Base-by-base conservation (phyloP, 2,113 vertebrate species). In the Burhinus oedicnemus region DNA sequence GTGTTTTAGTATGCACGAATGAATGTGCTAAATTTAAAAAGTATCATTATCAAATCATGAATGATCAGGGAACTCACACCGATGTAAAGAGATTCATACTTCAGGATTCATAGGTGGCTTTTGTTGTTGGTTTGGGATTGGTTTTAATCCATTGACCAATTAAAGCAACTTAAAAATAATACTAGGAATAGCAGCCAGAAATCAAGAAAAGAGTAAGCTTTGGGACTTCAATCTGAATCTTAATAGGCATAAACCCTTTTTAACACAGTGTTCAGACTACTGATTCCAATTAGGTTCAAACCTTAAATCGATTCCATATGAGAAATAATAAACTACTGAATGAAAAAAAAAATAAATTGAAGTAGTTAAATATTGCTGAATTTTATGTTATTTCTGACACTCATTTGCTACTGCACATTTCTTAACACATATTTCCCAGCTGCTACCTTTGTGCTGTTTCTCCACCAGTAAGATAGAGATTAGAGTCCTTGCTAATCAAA, bases 91-190 rank as follows among this genome's bases (percentile, higher is more conserved):
- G 19, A 58, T 64, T 47, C 0, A 15, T 83, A 72, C 47, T 88
- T 86, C 62, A 88, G n/a, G 29, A 60, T 76, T 93, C 26, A 45
- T 26, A 70, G 13, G 12, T 69, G 5, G 0, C 54, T 83, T 83
- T 45, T 44, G 4, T 36, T 52, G 40, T 9, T 64, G 9, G 4
- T 40, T 42, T 65, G 3, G 8, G 1, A 1, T 8, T 4, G 29
- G 44, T 85, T 86, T 57, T 13, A 49, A 75, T 74, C 25, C 6
- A n/a, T 7, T 65, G 29, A n/a, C 6, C 49, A 34, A 6, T 72
- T 58, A 82, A 85, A 55, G 16, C 17, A 78, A 2, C n/a, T 45
- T 29, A 62, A 51, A 90, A 83, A 34, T 60, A 72, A 47, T 49
- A 14, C 6, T 47, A 77, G n/a, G 12, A 83, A 51, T 7, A 80